Conservation (phyloP, 2,888 invertebrate genomes). For the Epicampocera succincta region DNA sequence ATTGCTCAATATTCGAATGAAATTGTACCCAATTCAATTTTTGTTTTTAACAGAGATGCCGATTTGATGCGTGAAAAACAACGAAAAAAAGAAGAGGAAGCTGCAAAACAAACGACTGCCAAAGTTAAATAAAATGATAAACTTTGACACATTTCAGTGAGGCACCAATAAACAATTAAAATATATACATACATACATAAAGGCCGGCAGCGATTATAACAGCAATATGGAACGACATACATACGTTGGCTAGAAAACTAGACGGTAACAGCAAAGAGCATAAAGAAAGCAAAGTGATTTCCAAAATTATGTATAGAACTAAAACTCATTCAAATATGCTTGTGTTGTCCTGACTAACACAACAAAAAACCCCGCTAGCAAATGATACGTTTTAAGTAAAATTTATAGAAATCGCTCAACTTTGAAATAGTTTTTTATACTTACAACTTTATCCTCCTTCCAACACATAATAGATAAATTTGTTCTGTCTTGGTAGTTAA, state of each 20-base stretch:
- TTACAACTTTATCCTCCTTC: constrained; percentile 7
- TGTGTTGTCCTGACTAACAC: constrained; percentile 51
- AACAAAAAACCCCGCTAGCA: constrained; percentile 12
- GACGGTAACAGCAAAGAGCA: constrained; percentile 16
- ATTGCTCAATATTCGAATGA: too few species aligned
- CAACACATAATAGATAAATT: not conserved
- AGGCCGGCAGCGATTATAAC: not conserved
- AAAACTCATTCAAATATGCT: constrained; percentile 55
- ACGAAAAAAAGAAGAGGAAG: constrained; percentile 85
- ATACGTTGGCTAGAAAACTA: constrained; percentile 5
- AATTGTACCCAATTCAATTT: constrained; percentile 16
- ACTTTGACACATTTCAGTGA: constrained; percentile 47
- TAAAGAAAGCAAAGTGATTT: constrained; percentile 43
- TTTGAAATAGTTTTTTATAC: constrained; percentile 18
- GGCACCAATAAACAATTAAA: constrained; percentile 24
- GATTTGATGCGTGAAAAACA: constrained; percentile 95
- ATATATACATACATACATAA: not conserved
- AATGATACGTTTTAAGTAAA: constrained; percentile 4
- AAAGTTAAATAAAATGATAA: constrained; percentile 73
- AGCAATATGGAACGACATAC: not conserved
- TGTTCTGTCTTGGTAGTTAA: constrained; percentile 36
- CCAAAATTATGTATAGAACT: constrained; percentile 45
- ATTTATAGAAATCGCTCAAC: constrained; percentile 30
- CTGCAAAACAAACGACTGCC: constrained; percentile 72
- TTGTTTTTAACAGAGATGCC: constrained; percentile 86